Base-by-base conservation (phyloP, 2,797 vertebrate species). In the Typhlichthys eigenmanni region DNA sequence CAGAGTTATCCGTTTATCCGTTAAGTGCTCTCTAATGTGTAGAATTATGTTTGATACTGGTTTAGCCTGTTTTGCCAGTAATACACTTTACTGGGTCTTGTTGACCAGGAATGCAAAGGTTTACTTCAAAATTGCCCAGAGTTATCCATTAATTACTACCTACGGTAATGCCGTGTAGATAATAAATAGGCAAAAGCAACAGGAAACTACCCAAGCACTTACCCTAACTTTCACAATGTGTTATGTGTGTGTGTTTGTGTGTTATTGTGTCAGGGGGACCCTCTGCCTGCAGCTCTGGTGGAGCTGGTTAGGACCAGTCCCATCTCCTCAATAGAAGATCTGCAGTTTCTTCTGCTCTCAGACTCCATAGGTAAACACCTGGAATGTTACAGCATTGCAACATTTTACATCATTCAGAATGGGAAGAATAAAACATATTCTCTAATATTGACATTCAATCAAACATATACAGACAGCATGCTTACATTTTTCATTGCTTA, bases 331-430 rank as follows among this genome's bases (percentile, higher is more conserved):
- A 92, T 96, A 32, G 93, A 94, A 29, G 96, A 97, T 85, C 94
- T 99, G 66, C 95, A 95, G 87, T 93, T 92, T 64, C 90, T 96
- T 85, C 93, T 98, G 82, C 92, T 85, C 58, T 85, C 95, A 93
- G 94, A 96, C 92, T 96, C 96, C 92, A 91, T 95, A 96, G 97
- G 97, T 98, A 98, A 98, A 95, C 80, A 86, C 53, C 48, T 73
- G 71, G 9, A 51, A 0, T 58, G 2, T 71, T 75, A n/a, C 10
- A 19, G 49, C 55, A 5, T 3, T 50, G 12, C 14, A 29, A 13
- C 24, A 24, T 24, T 24, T 24, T 24, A 47, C 14, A 32, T 9
- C 10, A 49, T 24, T 24, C 19, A 16, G 8, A 9, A 6, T 38
- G 7, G 24, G 24, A 24, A 9, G 38, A 38, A 38, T 29, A 7